Evolutionary conservation across 2,113 vertebrate species (phyloP), one percentile per base, ranked within the genome.

Genomic region (Onychostruthus taczanowskii): DNA sequence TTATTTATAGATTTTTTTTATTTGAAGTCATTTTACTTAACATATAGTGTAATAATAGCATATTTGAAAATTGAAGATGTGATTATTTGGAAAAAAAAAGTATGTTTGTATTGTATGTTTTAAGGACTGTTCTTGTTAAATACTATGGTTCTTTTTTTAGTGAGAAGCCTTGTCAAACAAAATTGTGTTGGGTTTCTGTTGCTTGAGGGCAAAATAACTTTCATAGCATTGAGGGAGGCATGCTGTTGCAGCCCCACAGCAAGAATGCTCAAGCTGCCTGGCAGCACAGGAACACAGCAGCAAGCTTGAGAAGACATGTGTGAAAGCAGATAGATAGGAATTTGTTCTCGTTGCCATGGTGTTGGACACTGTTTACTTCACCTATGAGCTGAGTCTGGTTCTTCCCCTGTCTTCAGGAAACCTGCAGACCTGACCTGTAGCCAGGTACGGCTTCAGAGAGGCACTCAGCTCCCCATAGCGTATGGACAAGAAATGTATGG

Each of bases 131-230:
- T 84, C 33, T 4, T 50, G 24, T 44, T 50, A 81, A 91, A 70
- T 49, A 56, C 24, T 76, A 9, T 35, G 16, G 13, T 68, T 78
- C 56, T 61, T 88, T 90, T 90, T 75, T 43, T 22, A 74, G 64
- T 52, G 27, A 73, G 52, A 75, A 88, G 30, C 3, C 1, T 46
- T 89, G 31, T 59, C 61, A 64, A 5, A 66, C 56, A 81, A 53
- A 94, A 46, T 22, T 62, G 28, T n/a, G 18, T 52, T 61, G 2
- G 35, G 14, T 84, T 90, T 59, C 35, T 94, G 61, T 67, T 92
- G 88, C 93, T 49, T 52, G 89, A 82, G 66, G 90, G 88, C 86
- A 79, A 41, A 84, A 75, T 90, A 89, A 72, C 87, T 90, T 86
- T 2, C 61, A 30, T 66, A 50, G 64, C 53, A 23, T 46, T 75